Conservation (phyloP, 2,113 vertebrate species). For the Eurypyga helias region DNA sequence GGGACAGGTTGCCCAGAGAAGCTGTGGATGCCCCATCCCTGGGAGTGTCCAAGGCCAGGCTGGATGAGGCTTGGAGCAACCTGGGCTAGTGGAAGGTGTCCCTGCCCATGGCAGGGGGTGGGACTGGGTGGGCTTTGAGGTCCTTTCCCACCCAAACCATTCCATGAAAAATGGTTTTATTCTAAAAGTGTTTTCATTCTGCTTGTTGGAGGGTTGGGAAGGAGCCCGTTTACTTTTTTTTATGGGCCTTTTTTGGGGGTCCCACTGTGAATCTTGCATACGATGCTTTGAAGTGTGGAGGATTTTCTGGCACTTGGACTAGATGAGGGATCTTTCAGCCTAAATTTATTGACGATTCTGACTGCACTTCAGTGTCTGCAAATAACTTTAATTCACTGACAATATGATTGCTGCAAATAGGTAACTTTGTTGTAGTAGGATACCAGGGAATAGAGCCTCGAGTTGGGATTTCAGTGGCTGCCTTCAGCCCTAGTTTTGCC, state of each 20-base stretch:
- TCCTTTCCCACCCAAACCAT: no score
- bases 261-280: rapidly evolving
- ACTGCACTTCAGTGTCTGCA: neutral
- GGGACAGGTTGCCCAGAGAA: no score
- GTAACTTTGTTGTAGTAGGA: neutral
- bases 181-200: neutral
- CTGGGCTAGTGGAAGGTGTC: no score
- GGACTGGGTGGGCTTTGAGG: no score
- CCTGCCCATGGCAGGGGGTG: no score
- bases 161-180: no score
- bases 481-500: neutral
- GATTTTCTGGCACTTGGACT: neutral
- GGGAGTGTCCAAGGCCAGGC: no score
- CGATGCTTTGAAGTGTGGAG: neutral
- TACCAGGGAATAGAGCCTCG: neutral
- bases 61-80: no score
- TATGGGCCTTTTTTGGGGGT: neutral
- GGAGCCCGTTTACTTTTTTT: neutral
- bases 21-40: no score
- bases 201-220: neutral
- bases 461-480: neutral
- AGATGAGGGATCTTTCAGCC: neutral
- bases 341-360: neutral
- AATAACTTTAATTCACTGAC: neutral
- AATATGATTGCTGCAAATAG: neutral